These are phyloP conservation scores for Anas bernieri DNA, from an alignment of 2,797 vertebrate species.

Conservation along the genomic window DNA sequence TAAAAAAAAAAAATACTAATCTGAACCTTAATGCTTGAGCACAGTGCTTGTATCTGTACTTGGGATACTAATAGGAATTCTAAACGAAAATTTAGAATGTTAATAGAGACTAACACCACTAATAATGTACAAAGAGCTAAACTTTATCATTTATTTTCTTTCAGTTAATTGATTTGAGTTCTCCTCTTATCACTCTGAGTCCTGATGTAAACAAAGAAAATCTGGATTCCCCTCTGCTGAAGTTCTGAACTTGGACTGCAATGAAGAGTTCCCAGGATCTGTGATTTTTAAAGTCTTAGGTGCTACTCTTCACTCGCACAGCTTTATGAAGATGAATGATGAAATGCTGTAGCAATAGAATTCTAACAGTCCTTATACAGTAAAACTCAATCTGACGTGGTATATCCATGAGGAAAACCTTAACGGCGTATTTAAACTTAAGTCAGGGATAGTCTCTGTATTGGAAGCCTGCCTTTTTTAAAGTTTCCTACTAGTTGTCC, in stretches of 20 bases:
- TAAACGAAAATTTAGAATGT: neutral
- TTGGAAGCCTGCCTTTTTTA: neutral
- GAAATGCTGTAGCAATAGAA: neutral
- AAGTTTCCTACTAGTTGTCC: neutral
- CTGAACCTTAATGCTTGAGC: neutral
- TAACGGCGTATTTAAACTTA: neutral
- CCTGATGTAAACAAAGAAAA: conserved; percentile 80
- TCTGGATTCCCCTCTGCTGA: conserved; percentile 77
- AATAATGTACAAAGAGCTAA: neutral
- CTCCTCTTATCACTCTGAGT: conserved; percentile 80
- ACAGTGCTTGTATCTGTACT: neutral
- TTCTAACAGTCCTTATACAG: neutral
- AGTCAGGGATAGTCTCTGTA: neutral
- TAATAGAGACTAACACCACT: neutral
- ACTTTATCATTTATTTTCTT: neutral
- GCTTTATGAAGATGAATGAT: neutral
- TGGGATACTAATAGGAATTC: neutral
- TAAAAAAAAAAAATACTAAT: neutral
- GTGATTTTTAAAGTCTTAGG: neutral
- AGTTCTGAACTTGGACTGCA: conserved; percentile 68
- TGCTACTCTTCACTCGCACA: neutral
- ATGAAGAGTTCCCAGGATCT: neutral
- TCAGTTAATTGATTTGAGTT: conserved; percentile 81
- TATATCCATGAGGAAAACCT: too few relatives aligned
- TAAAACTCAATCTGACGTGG: neutral